Evolutionary conservation across 2,113 vertebrate species (phyloP).

Genomic region (Grallaria varia): DNA sequence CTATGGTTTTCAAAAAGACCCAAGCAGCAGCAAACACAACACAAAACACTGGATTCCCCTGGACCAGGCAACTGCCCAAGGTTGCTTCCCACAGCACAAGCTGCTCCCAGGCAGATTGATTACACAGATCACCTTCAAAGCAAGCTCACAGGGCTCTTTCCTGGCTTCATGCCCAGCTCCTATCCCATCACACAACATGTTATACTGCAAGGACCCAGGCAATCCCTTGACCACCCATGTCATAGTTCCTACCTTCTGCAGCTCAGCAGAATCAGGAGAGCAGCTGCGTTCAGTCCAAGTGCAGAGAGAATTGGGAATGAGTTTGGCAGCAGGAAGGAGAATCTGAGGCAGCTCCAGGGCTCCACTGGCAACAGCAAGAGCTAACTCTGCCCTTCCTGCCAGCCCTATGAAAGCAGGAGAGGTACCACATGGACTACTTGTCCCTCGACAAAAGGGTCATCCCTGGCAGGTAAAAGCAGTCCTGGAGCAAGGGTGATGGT

Average conservation of each 20-base stretch:
- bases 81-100: not conserved
- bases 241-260: not conserved
- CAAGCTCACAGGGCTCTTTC: not conserved
- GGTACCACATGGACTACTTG: not conserved
- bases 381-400: not conserved
- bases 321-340: not conserved
- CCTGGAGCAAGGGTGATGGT: not conserved
- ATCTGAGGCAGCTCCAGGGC: not conserved
- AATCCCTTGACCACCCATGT: not conserved
- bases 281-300: not conserved
- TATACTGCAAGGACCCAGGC: not conserved
- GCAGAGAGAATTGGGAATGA: not conserved
- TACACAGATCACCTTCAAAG: conserved; percentile 41
- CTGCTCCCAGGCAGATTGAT: conserved; percentile 10
- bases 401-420: not conserved
- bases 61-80: not conserved
- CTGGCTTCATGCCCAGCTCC: not conserved
- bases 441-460: not conserved
- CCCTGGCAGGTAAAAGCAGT: not conserved
- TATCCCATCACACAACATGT: not conserved
- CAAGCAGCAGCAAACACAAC: not conserved
- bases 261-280: not conserved
- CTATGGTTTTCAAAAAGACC: not conserved
- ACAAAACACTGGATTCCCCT: not conserved
- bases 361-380: not conserved